Base-by-base conservation (phyloP, 2,888 invertebrate species). In the Pollenia angustigena region DNA sequence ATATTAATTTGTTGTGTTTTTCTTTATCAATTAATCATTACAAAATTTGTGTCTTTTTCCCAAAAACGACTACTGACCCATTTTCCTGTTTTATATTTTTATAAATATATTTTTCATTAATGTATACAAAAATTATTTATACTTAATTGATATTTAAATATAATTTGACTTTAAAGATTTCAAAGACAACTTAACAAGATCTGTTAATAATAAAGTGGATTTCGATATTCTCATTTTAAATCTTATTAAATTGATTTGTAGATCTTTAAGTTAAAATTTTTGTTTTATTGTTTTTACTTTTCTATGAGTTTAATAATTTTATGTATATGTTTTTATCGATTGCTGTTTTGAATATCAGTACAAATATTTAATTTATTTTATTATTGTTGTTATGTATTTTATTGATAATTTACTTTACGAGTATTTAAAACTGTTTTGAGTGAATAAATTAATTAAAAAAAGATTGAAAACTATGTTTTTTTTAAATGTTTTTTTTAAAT, bases 301-400 rank as follows among this genome's bases (percentile, higher is more conserved):
- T 14, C 9, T 64, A 64, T 23, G 44, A 54, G 42, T 12, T 72
- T 56, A 64, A 66, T 18, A 54, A 14, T 76, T 76, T 79, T 68
- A 32, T 32, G 4, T 32, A 32, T 44, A 68, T 68, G 9, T 72
- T 58, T 48, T 50, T 68, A 50, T 56, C 11, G 68, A 50, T 62
- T 85, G 68, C 66, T 69, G 56, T 71, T 72, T 72, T 52, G 16
- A 79, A 66, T 71, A 72, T 50, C 85, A 76, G 75, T 66, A 64
- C 50, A 71, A 76, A 71, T 71, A 75, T 75, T 85, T 80, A 32
- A 32, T 62, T 18, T 42, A 40, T 44, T 32, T 64, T 71, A 18
- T 64, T 69, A 62, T 62, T 71, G 50, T 68, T 48, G 18, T 58
- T 32, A 60, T 42, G 16, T 69, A 18, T 82, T 32, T 14, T 14